Evolutionary conservation across 2,113 vertebrate species (phyloP).

Genomic region (Athene cunicularia): DNA sequence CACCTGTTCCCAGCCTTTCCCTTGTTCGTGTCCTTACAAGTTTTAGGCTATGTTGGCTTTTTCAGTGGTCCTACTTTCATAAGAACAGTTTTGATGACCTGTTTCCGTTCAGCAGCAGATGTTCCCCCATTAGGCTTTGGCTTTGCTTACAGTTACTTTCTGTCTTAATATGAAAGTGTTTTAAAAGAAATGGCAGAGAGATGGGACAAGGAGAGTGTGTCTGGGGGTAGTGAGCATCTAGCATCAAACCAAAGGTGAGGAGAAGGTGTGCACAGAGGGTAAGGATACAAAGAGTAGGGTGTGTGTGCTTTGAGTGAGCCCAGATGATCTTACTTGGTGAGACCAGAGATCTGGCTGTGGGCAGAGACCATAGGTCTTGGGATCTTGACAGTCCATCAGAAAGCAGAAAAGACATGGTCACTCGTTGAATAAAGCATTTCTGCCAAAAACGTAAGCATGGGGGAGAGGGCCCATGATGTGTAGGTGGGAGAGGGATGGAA

Average conservation of each 20-base stretch:
- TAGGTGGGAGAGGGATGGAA: not conserved
- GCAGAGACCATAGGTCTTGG: not conserved
- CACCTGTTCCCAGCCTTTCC: not conserved
- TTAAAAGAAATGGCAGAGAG: not conserved
- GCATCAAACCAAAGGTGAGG: accelerated
- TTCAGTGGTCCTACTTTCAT: not conserved
- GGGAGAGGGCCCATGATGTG: no score
- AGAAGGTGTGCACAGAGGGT: not conserved
- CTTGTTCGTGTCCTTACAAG: not conserved
- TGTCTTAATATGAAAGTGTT: not conserved
- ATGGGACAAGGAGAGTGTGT: not conserved
- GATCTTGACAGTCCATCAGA: not conserved
- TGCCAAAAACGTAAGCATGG: not conserved
- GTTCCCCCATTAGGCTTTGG: not conserved
- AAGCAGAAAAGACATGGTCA: not conserved
- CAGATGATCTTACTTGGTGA: not conserved
- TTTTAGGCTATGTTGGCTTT: not conserved
- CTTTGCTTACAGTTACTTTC: not conserved
- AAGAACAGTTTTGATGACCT: not conserved
- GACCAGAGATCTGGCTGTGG: not conserved
- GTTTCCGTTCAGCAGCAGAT: not conserved
- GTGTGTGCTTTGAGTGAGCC: not conserved
- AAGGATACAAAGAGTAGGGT: not conserved
- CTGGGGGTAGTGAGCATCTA: accelerated
- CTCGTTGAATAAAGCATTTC: not conserved